A percentile compares a stretch with the other conserved stretches of the same genome.
Evolutionary conservation across 1,140 invertebrate species (phyloP).

Genomic region (Chionoecetes opilio): DNA sequence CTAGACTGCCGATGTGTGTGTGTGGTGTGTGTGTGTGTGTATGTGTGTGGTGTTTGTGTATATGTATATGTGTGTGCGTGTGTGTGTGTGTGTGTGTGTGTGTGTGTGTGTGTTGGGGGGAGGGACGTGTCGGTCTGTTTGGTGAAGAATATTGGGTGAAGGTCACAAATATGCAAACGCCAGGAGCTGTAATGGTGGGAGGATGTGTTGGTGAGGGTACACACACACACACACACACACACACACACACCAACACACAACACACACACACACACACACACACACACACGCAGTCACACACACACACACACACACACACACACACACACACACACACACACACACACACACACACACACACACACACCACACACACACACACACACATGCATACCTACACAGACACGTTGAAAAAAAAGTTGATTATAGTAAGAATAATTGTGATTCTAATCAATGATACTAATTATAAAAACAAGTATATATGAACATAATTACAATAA

Average conservation of each 20-base stretch:
- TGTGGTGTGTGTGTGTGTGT: no score
- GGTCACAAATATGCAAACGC: neutral
- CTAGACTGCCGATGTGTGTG: no score
- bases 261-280: constrained; percentile 4
- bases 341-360: constrained; percentile 27
- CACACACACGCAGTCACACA: constrained; percentile 15
- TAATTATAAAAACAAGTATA: neutral
- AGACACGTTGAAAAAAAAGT: neutral
- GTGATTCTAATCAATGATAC: no score
- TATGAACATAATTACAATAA: neutral
- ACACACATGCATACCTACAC: neutral
- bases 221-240: neutral
- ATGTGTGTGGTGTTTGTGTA: no score
- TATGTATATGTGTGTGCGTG: no score
- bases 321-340: constrained; percentile 27
- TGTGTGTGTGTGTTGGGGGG: no score
- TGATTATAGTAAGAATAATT: neutral
- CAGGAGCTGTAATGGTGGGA: neutral
- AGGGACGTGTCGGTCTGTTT: neutral
- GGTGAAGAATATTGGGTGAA: neutral
- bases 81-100: no score
- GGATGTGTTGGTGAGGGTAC: neutral
- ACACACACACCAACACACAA: neutral
- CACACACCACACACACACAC: constrained; percentile 25
- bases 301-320: constrained; percentile 27